phyloP scores from a whole-genome alignment of 2,113 vertebrate species.

The Thermophis baileyi region DNA sequence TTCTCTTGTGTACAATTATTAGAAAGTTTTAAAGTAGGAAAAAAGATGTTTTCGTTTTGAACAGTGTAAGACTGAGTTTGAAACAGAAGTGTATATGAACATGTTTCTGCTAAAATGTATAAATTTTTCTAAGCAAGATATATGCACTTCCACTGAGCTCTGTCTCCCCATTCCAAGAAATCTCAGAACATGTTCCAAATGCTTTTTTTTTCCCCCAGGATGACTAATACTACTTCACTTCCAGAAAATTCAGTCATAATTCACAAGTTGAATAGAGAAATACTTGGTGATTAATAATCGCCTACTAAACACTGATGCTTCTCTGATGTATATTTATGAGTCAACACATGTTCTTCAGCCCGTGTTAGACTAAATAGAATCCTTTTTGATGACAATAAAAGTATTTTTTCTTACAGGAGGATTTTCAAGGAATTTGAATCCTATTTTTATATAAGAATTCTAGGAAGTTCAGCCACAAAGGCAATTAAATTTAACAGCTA shows the following conservation, averaged over 20 bases:
- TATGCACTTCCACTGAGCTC: neutral
- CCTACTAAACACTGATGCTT: neutral
- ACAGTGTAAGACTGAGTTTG: neutral
- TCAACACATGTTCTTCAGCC: neutral
- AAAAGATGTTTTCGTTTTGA: neutral
- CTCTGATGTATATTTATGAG: neutral
- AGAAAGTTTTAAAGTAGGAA: neutral
- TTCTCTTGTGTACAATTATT: neutral
- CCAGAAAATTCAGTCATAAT: neutral
- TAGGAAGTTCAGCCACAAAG: neutral
- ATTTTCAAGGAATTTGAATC: neutral
- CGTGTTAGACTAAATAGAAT: neutral
- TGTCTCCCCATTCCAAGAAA: neutral
- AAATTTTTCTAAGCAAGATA: neutral
- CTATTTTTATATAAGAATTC: neutral
- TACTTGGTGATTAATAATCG: neutral
- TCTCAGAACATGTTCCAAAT: neutral
- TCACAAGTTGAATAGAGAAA: neutral
- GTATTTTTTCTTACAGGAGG: neutral
- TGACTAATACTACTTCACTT: neutral
- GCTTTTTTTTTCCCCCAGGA: neutral
- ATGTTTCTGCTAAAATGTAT: neutral
- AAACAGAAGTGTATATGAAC: neutral
- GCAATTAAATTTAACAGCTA: neutral
- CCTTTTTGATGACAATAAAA: neutral